phyloP scores from a whole-genome alignment of 2,113 vertebrate species.

The Ranitomeya variabilis region DNA sequence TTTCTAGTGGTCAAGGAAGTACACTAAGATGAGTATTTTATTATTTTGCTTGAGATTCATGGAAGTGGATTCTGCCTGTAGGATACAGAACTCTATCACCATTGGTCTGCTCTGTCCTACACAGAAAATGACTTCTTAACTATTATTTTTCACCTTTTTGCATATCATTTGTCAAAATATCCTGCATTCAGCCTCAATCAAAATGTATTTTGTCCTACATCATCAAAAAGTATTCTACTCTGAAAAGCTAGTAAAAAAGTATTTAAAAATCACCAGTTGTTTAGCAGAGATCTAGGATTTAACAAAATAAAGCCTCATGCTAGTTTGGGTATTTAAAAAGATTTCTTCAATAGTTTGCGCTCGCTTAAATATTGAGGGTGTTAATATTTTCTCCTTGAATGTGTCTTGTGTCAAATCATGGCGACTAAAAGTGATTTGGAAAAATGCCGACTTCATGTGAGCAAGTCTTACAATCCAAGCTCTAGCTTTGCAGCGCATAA shows the following conservation, averaged over 20 bases:
- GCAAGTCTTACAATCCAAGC: constrained; percentile 38
- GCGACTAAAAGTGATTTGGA: constrained; percentile 45
- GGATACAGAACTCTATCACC: no score
- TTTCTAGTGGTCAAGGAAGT: no score
- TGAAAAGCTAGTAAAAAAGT: neutral
- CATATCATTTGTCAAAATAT: neutral
- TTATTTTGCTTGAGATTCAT: no score
- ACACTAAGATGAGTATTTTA: no score
- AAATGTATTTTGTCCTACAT: neutral
- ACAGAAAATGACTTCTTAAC: neutral
- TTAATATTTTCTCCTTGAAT: constrained; percentile 49
- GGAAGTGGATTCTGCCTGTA: no score
- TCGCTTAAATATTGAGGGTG: constrained; percentile 41
- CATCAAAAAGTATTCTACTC: neutral
- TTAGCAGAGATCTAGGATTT: constrained; percentile 7
- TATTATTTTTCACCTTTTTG: neutral
- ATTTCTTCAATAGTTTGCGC: constrained; percentile 36
- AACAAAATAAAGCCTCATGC: constrained; percentile 40
- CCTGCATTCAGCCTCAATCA: neutral
- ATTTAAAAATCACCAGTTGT: neutral
- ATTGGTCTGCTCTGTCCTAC: no score
- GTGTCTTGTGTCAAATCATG: constrained; percentile 46
- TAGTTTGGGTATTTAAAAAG: constrained; percentile 36
- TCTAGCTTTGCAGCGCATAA: constrained; percentile 48
- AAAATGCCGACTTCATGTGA: constrained; percentile 48